These are phyloP conservation scores for Riparia riparia DNA, from an alignment of 2,113 vertebrate species.

Conservation along the genomic window DNA sequence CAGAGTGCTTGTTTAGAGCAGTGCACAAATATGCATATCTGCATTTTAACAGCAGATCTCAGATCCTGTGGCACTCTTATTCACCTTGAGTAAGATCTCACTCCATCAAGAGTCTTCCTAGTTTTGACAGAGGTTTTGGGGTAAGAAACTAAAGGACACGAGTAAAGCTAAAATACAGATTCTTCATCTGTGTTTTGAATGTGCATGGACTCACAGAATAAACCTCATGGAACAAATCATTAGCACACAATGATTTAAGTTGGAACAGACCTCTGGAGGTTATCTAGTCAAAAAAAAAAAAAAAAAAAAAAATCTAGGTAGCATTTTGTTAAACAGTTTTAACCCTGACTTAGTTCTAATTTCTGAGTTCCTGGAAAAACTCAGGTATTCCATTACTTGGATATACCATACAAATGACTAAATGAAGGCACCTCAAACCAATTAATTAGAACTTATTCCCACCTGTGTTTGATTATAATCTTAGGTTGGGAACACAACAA, in stretches of 20 bases:
- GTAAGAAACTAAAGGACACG: not conserved
- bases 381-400: not conserved
- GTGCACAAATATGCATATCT: not conserved
- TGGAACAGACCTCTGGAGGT: not conserved
- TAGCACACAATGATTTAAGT: not conserved
- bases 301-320: not conserved
- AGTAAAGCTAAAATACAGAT: not conserved
- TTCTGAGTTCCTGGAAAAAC: not conserved
- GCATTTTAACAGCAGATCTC: not conserved
- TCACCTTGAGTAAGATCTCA: not conserved
- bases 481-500: not conserved
- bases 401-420: not conserved
- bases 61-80: not conserved
- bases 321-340: not conserved
- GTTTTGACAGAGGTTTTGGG: not conserved
- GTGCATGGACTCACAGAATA: not conserved
- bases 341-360: not conserved
- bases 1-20: not conserved
- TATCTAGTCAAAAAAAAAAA: not conserved
- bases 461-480: not conserved
- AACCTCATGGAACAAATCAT: not conserved
- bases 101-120: not conserved
- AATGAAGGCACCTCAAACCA: not conserved
- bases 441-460: not conserved
- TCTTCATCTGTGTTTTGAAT: not conserved